Percentiles rank a stretch among this genome's conserved stretches.
These are phyloP conservation scores for Anthopleura xanthogrammica DNA, from an alignment of 92 coral and sea anemone genomes.

Conservation along the genomic window DNA sequence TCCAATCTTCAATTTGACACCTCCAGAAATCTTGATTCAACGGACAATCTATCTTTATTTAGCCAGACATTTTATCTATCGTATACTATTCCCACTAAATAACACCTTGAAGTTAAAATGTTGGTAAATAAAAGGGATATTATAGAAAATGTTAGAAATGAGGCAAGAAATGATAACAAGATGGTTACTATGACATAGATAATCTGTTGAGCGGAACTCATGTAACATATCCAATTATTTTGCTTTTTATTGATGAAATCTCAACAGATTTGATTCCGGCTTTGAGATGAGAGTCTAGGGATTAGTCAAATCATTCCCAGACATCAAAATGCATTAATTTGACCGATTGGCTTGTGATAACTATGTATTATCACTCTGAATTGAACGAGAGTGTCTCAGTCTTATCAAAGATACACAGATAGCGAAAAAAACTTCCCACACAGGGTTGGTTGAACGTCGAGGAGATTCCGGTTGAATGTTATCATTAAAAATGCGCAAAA, in stretches of 20 bases:
- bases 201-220: not conserved
- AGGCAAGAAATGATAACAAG: not conserved
- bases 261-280: not conserved
- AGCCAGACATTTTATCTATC: too few species aligned
- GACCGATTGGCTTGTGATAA: not conserved
- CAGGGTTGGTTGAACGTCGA: too few species aligned
- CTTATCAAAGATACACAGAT: not conserved
- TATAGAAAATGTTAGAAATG: not conserved
- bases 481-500: too few species aligned
- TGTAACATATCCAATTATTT: not conserved
- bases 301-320: too few species aligned
- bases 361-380: not conserved
- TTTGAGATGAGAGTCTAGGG: not conserved
- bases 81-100: too few species aligned
- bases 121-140: not conserved
- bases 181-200: too few species aligned
- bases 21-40: too few species aligned
- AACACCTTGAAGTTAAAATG: not conserved
- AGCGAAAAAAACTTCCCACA: too few species aligned
- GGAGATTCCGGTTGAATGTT: too few species aligned
- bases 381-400: not conserved
- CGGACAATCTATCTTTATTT: too few species aligned
- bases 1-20: not conserved
- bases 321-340: not conserved
- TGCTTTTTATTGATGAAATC: not conserved